Conservation (phyloP, 2,113 vertebrate species). For the Casuarius casuarius region DNA sequence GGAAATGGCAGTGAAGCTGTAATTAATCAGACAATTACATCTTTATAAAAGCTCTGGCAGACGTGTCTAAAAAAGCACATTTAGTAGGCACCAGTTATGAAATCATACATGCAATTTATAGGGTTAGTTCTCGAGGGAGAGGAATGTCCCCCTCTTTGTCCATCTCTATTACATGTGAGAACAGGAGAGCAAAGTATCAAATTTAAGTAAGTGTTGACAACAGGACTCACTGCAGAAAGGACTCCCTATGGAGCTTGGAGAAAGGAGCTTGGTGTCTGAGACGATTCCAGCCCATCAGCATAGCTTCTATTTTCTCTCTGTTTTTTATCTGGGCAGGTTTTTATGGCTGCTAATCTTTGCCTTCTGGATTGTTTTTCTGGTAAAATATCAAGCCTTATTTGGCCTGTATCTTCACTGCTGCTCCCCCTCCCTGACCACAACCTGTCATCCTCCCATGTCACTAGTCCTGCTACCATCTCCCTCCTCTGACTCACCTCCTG, state of each 20-base stretch:
- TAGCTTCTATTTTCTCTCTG: not conserved
- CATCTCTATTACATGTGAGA: not conserved
- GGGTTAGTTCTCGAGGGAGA: not conserved
- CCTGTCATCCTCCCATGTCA: not conserved
- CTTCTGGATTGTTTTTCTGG: not conserved
- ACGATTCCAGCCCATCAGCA: not conserved
- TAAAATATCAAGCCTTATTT: not conserved
- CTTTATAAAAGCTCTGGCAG: slow-evolving; percentile 30
- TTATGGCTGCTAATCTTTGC: not conserved
- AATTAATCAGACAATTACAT: slow-evolving; percentile 52
- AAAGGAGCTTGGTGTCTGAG: not conserved
- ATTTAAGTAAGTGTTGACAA: not conserved
- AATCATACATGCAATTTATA: not conserved
- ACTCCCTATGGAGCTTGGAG: fast-evolving
- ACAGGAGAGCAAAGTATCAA: not conserved
- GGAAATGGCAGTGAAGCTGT: slow-evolving; percentile 19
- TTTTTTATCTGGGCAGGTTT: not conserved
- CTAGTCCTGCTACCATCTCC: not conserved
- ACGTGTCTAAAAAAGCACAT: slow-evolving; percentile 3
- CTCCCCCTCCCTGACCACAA: not conserved
- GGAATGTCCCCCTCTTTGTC: not conserved
- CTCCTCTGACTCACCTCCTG: not conserved
- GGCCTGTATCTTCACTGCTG: not conserved
- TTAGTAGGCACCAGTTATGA: slow-evolving; percentile 9
- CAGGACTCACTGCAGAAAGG: not conserved